Percentiles rank a stretch among this genome's conserved stretches.
These are phyloP conservation scores for Gambusia yucatana DNA, from an alignment of 2,797 vertebrate species.

Conservation along the genomic window DNA sequence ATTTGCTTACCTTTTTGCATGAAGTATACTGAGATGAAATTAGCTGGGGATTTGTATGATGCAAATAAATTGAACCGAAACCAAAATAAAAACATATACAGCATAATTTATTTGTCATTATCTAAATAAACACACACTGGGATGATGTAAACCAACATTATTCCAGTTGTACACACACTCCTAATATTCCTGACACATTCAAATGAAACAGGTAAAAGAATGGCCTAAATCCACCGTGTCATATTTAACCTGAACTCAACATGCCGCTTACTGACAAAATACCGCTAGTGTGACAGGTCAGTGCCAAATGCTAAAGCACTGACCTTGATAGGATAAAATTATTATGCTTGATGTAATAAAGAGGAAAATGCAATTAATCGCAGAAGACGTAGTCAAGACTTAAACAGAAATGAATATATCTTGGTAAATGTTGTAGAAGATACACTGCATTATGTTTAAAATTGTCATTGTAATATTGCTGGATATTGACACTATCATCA, in stretches of 20 bases:
- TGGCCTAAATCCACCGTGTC: constrained; percentile 76
- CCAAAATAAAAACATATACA: not conserved
- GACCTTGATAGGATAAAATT: constrained; percentile 61
- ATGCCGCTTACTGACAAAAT: constrained; percentile 75
- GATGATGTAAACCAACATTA: constrained; percentile 31
- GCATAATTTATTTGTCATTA: not conserved
- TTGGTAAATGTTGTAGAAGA: not conserved
- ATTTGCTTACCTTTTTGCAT: not conserved
- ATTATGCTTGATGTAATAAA: constrained; percentile 37
- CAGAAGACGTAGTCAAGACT: constrained; percentile 27
- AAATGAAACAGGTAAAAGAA: constrained; percentile 49
- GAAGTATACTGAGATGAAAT: not conserved
- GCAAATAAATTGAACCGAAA: not conserved
- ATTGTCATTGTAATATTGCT: not conserved
- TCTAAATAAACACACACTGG: constrained; percentile 34
- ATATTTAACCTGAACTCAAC: constrained; percentile 71
- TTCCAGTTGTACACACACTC: constrained; percentile 28
- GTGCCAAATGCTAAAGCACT: constrained; percentile 65
- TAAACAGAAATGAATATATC: constrained; percentile 19
- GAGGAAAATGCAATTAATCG: constrained; percentile 19
- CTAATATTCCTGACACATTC: constrained; percentile 13
- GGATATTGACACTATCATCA: not conserved
- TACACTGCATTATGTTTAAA: not conserved
- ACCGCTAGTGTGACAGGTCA: constrained; percentile 63
- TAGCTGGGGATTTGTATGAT: not conserved